phyloP scores from a whole-genome alignment of 2,113 vertebrate genomes.

The Theristicus caerulescens region DNA sequence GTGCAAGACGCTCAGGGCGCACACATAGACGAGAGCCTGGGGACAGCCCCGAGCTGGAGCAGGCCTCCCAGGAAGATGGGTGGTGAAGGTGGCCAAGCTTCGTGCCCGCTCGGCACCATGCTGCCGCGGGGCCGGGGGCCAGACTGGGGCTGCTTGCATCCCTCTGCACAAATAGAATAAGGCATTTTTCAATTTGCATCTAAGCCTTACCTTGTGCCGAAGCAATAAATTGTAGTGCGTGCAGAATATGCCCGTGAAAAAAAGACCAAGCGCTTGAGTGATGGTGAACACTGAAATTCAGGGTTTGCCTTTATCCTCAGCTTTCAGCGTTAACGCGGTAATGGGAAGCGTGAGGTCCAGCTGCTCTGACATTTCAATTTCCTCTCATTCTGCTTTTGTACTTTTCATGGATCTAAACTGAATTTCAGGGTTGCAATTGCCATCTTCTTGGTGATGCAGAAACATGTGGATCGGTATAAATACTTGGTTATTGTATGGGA shows the following conservation, averaged over 20 bases:
- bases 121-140: fast-evolving
- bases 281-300: not conserved
- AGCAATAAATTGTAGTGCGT: not conserved
- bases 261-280: not conserved
- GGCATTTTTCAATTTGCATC: not conserved
- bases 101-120: fast-evolving
- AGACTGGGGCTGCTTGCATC: not conserved
- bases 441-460: not conserved
- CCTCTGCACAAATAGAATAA: not conserved
- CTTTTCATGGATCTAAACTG: not conserved
- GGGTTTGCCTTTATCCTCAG: not conserved
- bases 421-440: conserved; percentile 17
- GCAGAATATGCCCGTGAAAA: not conserved
- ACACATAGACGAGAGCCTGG: fast-evolving
- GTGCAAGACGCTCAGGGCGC: not conserved
- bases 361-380: conserved; percentile 8
- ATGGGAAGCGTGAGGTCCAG: not conserved
- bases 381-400: not conserved
- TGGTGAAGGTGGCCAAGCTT: not conserved
- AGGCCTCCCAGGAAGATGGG: not conserved
- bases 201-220: not conserved
- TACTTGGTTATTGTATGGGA: not conserved
- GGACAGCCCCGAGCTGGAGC: not conserved
- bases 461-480: not conserved
- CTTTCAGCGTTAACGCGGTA: not conserved